Base-by-base conservation (phyloP, 2,797 vertebrate species). In the Hoplostethus atlanticus region DNA sequence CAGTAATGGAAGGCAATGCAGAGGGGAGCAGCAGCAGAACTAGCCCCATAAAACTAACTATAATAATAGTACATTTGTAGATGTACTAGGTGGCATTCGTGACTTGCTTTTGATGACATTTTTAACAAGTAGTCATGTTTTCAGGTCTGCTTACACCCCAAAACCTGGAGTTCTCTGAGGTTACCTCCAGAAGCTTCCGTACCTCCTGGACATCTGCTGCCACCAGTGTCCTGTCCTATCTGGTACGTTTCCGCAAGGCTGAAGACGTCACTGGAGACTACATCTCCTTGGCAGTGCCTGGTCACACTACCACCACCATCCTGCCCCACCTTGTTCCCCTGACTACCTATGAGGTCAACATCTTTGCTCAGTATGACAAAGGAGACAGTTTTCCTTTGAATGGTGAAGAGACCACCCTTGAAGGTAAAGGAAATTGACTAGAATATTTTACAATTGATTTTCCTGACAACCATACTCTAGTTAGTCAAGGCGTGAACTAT, bases 171-270 rank as follows among this genome's bases (percentile, higher is more conserved):
- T 98, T 99, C 88, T 97, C 97, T 13, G 95, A 99, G 63, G 89
- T 97, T 61, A 98, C 97, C 31, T 97, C 97, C 69, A 91, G 95
- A 81, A 98, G 98, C 91, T 98, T 99, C 94, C 96, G 96, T 85
- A 87, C 95, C 47, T 95, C 92, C 67, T 99, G 98, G 98, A 91
- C 85, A 55, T 91, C 96, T 36, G 95, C 96, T 38, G 66, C 90
- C 62, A 64, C 92, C 47, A 87, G 87, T 3, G 94, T 97, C 54
- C 56, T 95, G 87, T 97, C 96, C 0, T 99, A 97, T 81, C 90
- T 97, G 72, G 89, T 99, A 75, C 97, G 96, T 70, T 99, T 97
- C 88, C 97, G 96, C 79, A 95, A 96, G 66, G 94, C 93, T 1
- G 77, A 91, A 0, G 96, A 96, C 54, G 4, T 92, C 69, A 93